These are phyloP conservation scores for Gymnoscopelus microlampas DNA, from an alignment of 2,797 vertebrate species.

Conservation along the genomic window DNA sequence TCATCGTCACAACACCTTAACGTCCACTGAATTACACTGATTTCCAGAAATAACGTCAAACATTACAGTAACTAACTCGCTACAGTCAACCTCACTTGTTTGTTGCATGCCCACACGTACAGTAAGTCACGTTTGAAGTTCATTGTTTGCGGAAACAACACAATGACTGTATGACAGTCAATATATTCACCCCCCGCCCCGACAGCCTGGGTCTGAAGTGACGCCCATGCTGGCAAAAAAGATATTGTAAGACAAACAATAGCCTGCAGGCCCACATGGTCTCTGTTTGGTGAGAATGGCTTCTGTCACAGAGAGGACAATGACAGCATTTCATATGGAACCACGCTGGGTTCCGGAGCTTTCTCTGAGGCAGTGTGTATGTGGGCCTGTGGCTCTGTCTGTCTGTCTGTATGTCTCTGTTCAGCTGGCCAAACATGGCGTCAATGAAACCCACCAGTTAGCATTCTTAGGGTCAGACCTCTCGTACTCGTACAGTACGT, in stretches of 20 bases:
- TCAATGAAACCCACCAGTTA: constrained; percentile 70
- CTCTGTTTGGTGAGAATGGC: constrained; percentile 69
- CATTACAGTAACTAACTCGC: constrained; percentile 10
- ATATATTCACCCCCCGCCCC: constrained; percentile 53
- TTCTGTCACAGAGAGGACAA: constrained; percentile 69
- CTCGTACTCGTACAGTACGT: constrained; percentile 36
- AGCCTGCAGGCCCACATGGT: constrained; percentile 63
- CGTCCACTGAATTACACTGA: constrained; percentile 25
- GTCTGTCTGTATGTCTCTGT: constrained; percentile 18
- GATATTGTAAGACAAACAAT: constrained; percentile 72
- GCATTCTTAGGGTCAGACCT: constrained; percentile 21
- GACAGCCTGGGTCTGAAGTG: constrained; percentile 42
- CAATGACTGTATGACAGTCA: constrained; percentile 44
- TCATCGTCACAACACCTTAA: neutral
- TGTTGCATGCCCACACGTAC: constrained; percentile 40
- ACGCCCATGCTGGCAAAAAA: constrained; percentile 54
- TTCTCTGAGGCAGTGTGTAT: constrained; percentile 65
- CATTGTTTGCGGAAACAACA: constrained; percentile 46
- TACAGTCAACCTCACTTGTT: neutral
- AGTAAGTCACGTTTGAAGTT: constrained; percentile 34
- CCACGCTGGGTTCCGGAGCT: constrained; percentile 68
- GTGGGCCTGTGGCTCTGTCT: constrained; percentile 19
- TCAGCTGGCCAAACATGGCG: constrained; percentile 49
- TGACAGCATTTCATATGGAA: constrained; percentile 62
- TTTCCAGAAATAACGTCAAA: neutral